Conservation (phyloP, 1,140 invertebrate genomes). For the Hycleus cichorii region DNA sequence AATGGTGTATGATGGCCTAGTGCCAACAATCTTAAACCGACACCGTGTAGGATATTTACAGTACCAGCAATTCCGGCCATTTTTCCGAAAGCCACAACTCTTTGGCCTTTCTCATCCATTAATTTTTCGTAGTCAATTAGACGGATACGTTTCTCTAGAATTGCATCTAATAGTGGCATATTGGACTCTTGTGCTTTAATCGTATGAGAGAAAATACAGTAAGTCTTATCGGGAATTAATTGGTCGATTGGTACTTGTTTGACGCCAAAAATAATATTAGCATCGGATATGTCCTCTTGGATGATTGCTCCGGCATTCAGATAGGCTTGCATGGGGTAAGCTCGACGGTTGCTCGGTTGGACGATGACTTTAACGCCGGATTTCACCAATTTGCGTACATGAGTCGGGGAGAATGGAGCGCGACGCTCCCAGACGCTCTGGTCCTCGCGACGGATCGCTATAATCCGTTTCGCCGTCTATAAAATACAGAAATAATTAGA, state of each 20-base stretch:
- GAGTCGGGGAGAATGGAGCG: constrained; percentile 86
- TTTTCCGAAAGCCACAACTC: constrained; percentile 97
- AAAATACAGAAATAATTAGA: constrained; percentile 2
- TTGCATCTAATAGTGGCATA: constrained; percentile 94
- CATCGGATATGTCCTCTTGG: constrained; percentile 95
- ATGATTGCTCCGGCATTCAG: constrained; percentile 81
- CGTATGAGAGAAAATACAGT: constrained; percentile 98
- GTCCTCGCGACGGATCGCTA: constrained; percentile 85
- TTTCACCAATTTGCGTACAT: constrained; percentile 75
- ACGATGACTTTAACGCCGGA: constrained; percentile 91
- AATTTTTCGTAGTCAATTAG: constrained; percentile 97
- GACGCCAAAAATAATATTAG: constrained; percentile 93
- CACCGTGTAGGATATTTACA: constrained; percentile 96
- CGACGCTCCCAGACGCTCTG: constrained; percentile 97
- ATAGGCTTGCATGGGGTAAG: constrained; percentile 94
- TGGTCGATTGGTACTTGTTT: constrained; percentile 95
- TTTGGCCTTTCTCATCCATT: constrained; percentile 77
- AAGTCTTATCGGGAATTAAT: constrained; percentile 91
- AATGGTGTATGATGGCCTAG: constrained; percentile 98
- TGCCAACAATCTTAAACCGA: constrained; percentile 88
- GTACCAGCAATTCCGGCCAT: constrained; percentile 98
- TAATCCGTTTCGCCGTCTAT: constrained; percentile 49
- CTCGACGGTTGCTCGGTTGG: constrained; percentile 94
- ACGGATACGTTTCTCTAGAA: constrained; percentile 91
- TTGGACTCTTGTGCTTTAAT: constrained; percentile 99